Evolutionary conservation across 1,140 invertebrate genomes (phyloP).

Genomic region (Capitella teleta): DNA sequence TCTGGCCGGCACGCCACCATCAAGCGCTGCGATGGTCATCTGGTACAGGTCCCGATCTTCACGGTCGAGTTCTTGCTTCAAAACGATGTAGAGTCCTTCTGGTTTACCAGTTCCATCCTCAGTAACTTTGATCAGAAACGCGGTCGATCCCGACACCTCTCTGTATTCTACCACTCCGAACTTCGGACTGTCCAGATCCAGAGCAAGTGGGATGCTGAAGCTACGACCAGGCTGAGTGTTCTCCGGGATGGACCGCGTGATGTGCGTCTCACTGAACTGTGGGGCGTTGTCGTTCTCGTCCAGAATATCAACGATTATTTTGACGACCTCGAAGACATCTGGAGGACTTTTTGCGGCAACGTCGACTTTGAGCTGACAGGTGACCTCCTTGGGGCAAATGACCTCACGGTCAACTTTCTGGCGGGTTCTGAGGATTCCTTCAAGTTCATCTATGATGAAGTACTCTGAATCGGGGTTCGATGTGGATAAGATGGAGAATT

Average conservation of each 20-base stretch:
- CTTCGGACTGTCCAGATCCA: conserved; percentile 10
- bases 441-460: conserved; percentile 4
- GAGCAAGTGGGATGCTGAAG: background rate
- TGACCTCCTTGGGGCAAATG: conserved; percentile 1
- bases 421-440: conserved; percentile 5
- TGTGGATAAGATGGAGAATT: no score
- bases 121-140: background rate
- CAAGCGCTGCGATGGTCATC: conserved; percentile 57
- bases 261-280: conserved; percentile 48
- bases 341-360: conserved; percentile 4
- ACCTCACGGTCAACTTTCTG: conserved; percentile 1
- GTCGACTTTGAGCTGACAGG: conserved; percentile 3
- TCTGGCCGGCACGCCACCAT: conserved; percentile 69
- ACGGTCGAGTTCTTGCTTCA: conserved; percentile 7
- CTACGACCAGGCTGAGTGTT: background rate
- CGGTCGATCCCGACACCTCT: background rate
- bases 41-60: conserved; percentile 47
- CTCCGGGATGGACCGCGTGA: conserved; percentile 3
- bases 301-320: conserved; percentile 57
- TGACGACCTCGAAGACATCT: conserved; percentile 8
- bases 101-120: background rate
- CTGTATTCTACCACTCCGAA: conserved; percentile 8
- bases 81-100: conserved; percentile 2
- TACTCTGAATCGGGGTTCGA: background rate
- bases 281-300: conserved; percentile 91